Evolutionary conservation across 2,888 invertebrate species (phyloP).

Genomic region (Campoplex capitator): DNA sequence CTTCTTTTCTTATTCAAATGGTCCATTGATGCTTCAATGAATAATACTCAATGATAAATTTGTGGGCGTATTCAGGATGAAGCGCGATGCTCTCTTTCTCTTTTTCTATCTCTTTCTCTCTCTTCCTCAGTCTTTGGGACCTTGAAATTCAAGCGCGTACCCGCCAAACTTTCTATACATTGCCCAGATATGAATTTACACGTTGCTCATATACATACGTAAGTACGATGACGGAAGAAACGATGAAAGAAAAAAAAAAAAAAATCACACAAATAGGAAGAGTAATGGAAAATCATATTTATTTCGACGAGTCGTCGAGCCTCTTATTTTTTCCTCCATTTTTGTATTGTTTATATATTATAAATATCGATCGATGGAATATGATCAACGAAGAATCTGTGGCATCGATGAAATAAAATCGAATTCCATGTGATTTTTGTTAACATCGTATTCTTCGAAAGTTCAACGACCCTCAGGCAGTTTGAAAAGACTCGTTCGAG

Average conservation of each 20-base stretch:
- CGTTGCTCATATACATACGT: conserved; percentile 36
- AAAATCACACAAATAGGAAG: neutral
- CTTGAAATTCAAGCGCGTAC: conserved; percentile 80
- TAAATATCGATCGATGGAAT: too few species aligned
- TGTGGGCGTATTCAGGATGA: conserved; percentile 84
- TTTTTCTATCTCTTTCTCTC: conserved; percentile 11
- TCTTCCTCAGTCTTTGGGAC: conserved; percentile 70
- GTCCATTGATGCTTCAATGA: conserved; percentile 84
- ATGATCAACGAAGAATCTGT: too few species aligned
- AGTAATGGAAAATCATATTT: neutral
- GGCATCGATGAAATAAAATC: neutral
- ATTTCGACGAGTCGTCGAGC: neutral
- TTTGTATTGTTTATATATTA: neutral
- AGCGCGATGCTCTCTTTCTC: conserved; percentile 71
- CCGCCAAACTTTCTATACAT: conserved; percentile 74
- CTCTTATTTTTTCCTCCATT: neutral
- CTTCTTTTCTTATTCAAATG: conserved; percentile 85
- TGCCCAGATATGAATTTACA: conserved; percentile 75
- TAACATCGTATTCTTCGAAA: neutral
- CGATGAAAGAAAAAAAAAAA: conserved; percentile 20
- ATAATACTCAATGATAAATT: conserved; percentile 85
- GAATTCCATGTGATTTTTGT: neutral
- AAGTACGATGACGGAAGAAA: neutral
- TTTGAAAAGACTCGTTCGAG: conserved; percentile 22
- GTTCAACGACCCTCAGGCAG: conserved; percentile 63